Evolutionary conservation across 2,888 invertebrate genomes (phyloP), one percentile per base, ranked within the genome.

Genomic region (Adelphocoris suturalis): DNA sequence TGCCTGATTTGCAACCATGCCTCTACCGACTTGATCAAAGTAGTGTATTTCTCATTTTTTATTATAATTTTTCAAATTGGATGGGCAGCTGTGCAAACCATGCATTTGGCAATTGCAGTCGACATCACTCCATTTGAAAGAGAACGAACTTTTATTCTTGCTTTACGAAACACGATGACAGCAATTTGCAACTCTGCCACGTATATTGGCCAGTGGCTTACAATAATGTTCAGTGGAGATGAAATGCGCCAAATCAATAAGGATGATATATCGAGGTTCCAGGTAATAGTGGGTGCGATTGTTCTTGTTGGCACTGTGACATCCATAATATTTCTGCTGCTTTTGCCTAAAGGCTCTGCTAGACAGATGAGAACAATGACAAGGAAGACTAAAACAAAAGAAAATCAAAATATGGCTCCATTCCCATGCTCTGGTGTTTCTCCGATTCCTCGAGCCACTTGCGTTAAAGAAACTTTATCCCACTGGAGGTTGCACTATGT

Each of bases 51-150:
- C 93, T 95, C 95, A 37, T 94, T 96, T 85, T 97, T 97, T 93
- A 96, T 97, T 86, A 93, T 96, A 81, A 96, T 98, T 93, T 97
- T 98, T 93, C 98, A 99, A 94, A 96, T 97, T 91, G 98, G 98
- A 14, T 99, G 98, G 98, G 98, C 98, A 0, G 94, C 97, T 9
- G 97, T 97, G 0, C 98, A 99, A 94, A 98, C 99, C 92, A 97
- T 98, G 0, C 99, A 99, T 94, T 94, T 99, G 89, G 96, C 98
- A 0, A 96, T 99, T 93, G 98, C 98, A 92, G 97, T 98, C 0
- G 95, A 96, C 86, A 95, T 98, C 90, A 95, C 97, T 0, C 95
- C 95, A 81, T 95, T 95, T 91, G 94, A 96, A 80, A 94, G 95
- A 91, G 95, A 96, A 91, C 95, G 97, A 90, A 95, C 97, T 0